phyloP scores from a whole-genome alignment of 2,797 vertebrate species.

The Alca torda region DNA sequence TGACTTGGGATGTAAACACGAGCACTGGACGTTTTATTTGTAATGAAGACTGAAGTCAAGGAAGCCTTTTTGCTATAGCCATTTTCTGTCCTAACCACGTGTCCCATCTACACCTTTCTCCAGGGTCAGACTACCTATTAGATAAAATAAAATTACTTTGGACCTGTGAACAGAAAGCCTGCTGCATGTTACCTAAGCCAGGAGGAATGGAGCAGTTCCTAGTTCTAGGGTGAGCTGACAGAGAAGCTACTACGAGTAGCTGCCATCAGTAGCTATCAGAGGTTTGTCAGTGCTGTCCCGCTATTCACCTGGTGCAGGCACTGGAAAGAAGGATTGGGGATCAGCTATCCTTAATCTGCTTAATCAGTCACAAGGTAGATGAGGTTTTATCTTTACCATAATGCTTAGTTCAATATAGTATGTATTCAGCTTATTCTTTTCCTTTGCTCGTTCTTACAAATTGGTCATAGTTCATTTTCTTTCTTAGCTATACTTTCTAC shows the following conservation, averaged over 20 bases:
- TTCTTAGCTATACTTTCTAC: slow-evolving; percentile 78
- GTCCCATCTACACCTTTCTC: not conserved
- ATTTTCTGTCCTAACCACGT: slow-evolving; percentile 9
- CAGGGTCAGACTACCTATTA: slow-evolving; percentile 13
- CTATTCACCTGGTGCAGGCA: slow-evolving; percentile 28
- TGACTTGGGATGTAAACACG: slow-evolving; percentile 20
- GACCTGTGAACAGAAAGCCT: slow-evolving; percentile 14
- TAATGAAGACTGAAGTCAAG: not conserved
- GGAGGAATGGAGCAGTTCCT: not conserved
- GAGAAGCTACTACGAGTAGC: not conserved
- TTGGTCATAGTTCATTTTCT: slow-evolving; percentile 59
- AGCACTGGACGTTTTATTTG: slow-evolving; percentile 35
- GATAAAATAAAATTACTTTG: not conserved
- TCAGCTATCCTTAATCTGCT: slow-evolving; percentile 14
- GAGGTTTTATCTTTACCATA: slow-evolving; percentile 28
- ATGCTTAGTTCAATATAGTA: slow-evolving; percentile 57
- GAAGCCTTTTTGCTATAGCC: slow-evolving; percentile 33
- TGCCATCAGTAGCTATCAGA: not conserved
- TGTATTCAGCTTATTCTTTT: slow-evolving; percentile 62
- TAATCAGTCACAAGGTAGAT: not conserved
- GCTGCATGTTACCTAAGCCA: slow-evolving; percentile 42
- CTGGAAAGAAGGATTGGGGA: slow-evolving; percentile 40
- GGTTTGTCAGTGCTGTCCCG: slow-evolving; percentile 5
- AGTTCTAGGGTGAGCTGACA: not conserved
- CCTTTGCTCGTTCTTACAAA: slow-evolving; percentile 45